Evolutionary conservation across 35 echinoderm and acorn worm species (phyloP).

Genomic region (Acanthaster planci): DNA sequence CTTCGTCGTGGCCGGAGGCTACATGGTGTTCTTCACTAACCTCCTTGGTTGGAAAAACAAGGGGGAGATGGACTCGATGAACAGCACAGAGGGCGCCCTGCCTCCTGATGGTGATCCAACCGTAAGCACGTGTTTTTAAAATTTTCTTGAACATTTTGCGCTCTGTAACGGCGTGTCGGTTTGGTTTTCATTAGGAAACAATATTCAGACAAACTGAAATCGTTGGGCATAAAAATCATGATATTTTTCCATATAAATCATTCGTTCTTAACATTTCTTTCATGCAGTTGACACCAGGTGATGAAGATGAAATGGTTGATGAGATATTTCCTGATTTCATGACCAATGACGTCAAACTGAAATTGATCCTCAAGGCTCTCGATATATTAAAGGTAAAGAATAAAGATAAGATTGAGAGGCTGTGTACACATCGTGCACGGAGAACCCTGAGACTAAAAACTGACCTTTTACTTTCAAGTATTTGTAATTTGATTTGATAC

Average conservation of each 20-base stretch:
- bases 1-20: background rate
- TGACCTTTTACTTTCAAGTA: too few relatives aligned
- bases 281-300: background rate
- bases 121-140: too few relatives aligned
- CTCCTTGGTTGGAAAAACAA: background rate
- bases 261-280: too few relatives aligned
- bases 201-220: too few relatives aligned
- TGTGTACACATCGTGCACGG: too few relatives aligned
- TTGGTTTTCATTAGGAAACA: too few relatives aligned
- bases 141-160: background rate
- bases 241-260: too few relatives aligned
- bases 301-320: background rate
- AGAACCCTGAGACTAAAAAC: too few relatives aligned
- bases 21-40: background rate
- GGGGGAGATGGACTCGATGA: background rate
- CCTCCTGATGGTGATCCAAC: background rate
- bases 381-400: constrained; percentile 13
- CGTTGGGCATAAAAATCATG: too few relatives aligned
- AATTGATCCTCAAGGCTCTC: background rate
- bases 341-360: background rate
- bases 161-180: too few relatives aligned
- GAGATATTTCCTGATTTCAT: background rate
- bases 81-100: background rate
- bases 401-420: too few relatives aligned
- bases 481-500: too few relatives aligned